Percentiles rank a stretch among this genome's conserved stretches.
These are phyloP conservation scores for Conomelus anceps DNA, from an alignment of 2,888 invertebrate species.

Conservation along the genomic window DNA sequence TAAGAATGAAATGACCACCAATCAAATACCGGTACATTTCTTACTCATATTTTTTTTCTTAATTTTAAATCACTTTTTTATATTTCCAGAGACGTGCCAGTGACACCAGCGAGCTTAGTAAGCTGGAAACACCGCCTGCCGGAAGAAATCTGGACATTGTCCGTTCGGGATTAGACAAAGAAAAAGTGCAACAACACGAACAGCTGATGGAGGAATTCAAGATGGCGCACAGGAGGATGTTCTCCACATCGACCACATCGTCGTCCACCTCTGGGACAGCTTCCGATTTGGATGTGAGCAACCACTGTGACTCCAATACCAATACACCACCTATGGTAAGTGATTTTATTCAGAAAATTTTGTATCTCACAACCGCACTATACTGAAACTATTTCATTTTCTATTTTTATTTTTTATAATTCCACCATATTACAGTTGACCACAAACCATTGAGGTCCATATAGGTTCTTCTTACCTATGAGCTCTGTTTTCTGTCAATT, in stretches of 20 bases:
- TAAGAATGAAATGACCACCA: too few relatives aligned
- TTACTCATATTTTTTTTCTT: not conserved
- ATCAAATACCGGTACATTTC: too few relatives aligned
- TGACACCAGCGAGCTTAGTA: constrained; percentile 17
- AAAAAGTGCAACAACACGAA: constrained; percentile 62
- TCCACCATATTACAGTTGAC: too few relatives aligned
- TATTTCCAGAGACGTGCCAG: constrained; percentile 22
- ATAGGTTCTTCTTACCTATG: too few relatives aligned
- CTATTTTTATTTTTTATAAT: too few relatives aligned
- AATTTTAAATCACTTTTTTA: not conserved
- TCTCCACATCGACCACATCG: not conserved
- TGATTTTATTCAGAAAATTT: too few relatives aligned
- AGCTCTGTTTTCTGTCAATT: too few relatives aligned
- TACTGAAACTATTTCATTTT: too few relatives aligned
- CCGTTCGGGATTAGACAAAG: constrained; percentile 44
- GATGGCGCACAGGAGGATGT: constrained; percentile 36
- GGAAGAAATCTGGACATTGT: constrained; percentile 32
- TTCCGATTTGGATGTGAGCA: not conserved
- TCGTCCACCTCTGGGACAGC: not conserved
- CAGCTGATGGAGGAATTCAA: constrained; percentile 86
- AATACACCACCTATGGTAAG: not conserved
- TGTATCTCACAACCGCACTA: too few relatives aligned
- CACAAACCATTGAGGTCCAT: too few relatives aligned
- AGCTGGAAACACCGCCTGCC: not conserved
- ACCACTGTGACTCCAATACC: not conserved